These are phyloP conservation scores for Melanotaenia nigrans DNA, from an alignment of 2,797 vertebrate species.

Conservation along the genomic window DNA sequence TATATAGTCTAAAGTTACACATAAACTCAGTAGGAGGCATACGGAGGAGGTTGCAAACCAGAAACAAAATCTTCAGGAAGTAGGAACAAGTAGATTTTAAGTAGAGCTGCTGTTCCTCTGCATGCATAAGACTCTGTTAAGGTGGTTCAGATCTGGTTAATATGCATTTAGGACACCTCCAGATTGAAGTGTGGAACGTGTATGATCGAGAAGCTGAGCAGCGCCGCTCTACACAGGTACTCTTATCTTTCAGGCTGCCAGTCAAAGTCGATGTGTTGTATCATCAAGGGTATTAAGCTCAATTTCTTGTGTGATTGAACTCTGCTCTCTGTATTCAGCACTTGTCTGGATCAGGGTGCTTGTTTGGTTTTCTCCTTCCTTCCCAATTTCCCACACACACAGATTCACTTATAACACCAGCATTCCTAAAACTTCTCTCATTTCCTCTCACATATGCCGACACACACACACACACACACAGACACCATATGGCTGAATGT, in stretches of 20 bases:
- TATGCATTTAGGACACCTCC: neutral
- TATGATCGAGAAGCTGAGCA: neutral
- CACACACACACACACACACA: conserved; percentile 5
- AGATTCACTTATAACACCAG: conserved; percentile 32
- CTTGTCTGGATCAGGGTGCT: conserved; percentile 10
- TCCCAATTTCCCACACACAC: conserved; percentile 23
- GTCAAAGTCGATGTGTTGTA: neutral
- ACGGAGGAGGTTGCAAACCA: neutral
- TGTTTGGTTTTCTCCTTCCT: conserved; percentile 16
- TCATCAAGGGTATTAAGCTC: conserved; percentile 14
- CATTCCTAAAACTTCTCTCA: conserved; percentile 26
- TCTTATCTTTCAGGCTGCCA: neutral
- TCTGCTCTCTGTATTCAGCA: neutral
- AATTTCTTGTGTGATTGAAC: conserved; percentile 11
- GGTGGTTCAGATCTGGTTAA: neutral
- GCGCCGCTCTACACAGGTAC: neutral
- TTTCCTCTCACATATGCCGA: neutral
- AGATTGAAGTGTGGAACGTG: neutral
- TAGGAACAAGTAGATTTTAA: neutral
- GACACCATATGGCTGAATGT: conserved; percentile 61
- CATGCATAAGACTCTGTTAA: neutral
- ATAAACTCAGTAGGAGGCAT: neutral
- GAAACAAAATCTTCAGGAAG: neutral
- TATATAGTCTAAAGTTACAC: neutral
- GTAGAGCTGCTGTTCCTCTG: neutral